Evolutionary conservation across 2,113 vertebrate species (phyloP), one percentile per base, ranked within the genome.

Genomic region (Uropsilus gracilis): DNA sequence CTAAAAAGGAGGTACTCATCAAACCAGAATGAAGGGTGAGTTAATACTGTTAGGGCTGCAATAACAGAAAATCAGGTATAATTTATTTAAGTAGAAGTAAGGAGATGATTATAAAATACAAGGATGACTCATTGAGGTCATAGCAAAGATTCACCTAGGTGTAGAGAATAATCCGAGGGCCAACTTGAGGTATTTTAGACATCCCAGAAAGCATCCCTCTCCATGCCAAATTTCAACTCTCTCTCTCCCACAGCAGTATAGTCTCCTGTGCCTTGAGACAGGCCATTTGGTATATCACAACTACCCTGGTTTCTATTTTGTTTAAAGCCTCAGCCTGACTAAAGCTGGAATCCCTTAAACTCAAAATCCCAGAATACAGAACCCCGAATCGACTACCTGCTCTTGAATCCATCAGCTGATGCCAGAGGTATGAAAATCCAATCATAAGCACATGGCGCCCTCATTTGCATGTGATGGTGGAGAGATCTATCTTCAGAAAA

Each of bases 261-360:
- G 34, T 28, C 39, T 63, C 66, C 10, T 44, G 3, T 8, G 57
- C 8, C 48, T 26, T 53, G 12, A 0, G 22, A 46, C 39, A 30
- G 1, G 30, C 80, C 48, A n/a, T 2, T 1, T 5, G 26, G 3
- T 32, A 4, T 0, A 28, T 66, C 26, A 26, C 3, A 17, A 30
- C 8, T 39, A 1, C 16, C 11, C 48, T 57, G n/a, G 17, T 53
- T 64, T 71, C 53, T 71, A 24, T 32, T 68, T 68, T 32, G 34
- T 42, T 14, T 76, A 10, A 64, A 83, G 22, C 48, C 28, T 64
- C 37, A 53, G 37, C 7, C 59, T 88, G 32, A 37, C n/a, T 57
- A 22, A 76, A 53, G 66, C 7, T 32, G 20, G 9, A 78, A 66
- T 57, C 14, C 48, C 50, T 37, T 30, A 72, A 7, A 28, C 34